Percentiles rank a stretch among this genome's conserved stretches.
Evolutionary conservation across 2,113 vertebrate species (phyloP).

Genomic region (Lota lota): DNA sequence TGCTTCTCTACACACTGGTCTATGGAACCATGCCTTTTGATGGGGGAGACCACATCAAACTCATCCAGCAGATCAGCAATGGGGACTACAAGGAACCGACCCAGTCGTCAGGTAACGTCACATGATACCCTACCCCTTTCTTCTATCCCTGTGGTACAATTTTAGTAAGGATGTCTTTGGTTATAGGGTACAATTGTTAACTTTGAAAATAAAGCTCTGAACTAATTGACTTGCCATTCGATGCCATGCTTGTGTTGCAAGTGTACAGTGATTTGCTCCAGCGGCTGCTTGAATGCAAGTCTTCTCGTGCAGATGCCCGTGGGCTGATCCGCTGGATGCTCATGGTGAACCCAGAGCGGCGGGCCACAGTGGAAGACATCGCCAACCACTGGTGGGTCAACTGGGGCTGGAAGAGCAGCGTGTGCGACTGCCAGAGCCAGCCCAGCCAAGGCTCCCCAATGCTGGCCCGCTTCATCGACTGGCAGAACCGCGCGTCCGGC

Average conservation of each 20-base stretch:
- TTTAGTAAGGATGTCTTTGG: no score
- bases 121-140: background rate
- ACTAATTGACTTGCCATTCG: no score
- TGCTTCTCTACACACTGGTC: slow-evolving; percentile 86
- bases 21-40: slow-evolving; percentile 91
- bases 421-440: slow-evolving; percentile 83
- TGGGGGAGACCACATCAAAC: slow-evolving; percentile 86
- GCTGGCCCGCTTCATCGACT: slow-evolving; percentile 75
- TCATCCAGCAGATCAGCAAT: slow-evolving; percentile 89
- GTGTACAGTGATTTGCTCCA: no score
- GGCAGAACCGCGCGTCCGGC: slow-evolving; percentile 79
- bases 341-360: slow-evolving; percentile 88
- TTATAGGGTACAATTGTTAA: no score
- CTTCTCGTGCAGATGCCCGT: slow-evolving; percentile 76
- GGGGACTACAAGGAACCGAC: slow-evolving; percentile 89
- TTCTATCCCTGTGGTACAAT: no score
- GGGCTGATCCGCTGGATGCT: slow-evolving; percentile 91
- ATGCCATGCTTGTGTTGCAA: no score
- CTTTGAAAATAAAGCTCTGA: no score
- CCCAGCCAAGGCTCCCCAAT: slow-evolving; percentile 76
- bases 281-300: no score
- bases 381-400: slow-evolving; percentile 95
- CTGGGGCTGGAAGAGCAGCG: slow-evolving; percentile 87
- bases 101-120: slow-evolving; percentile 82
- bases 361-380: slow-evolving; percentile 88